Evolutionary conservation across 2,113 vertebrate genomes (phyloP), one percentile per base, ranked within the genome.

Genomic region (Gallinago media): DNA sequence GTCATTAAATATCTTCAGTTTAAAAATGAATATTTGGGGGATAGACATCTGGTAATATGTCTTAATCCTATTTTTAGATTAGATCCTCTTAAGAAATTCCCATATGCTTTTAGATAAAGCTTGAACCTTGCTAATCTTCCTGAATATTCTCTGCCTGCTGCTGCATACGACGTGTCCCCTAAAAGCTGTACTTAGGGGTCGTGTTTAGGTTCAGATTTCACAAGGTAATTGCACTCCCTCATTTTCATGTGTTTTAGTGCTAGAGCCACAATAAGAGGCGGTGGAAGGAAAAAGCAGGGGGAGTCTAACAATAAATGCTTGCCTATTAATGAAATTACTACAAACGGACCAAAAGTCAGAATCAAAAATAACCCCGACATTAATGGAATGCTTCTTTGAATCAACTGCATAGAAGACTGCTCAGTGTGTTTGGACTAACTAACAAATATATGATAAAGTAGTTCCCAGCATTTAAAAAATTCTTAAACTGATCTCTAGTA

Each of bases 1-100:
- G 96, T 94, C 96, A 98, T 98, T 98, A 98, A 98, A 97, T 97
- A 96, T 97, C 98, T 97, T 85, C 96, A 97, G 93, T 97, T 96
- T 98, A 97, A 97, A 97, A 98, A 98, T 97, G 94, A 97, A 97
- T 97, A 96, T 97, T 97, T 97, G 96, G 96, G 93, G 92, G 95
- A 98, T 97, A 97, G 97, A 96, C 96, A 96, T 97, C 94, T 95
- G 97, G 97, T 98, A 96, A 97, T 97, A 95, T 96, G 94, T 94
- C 96, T 97, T 97, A 96, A 97, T 97, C 97, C 98, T 96, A 96
- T 97, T 97, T 97, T 95, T 95, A 97, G 97, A 97, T 96, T 96
- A 97, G 97, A 97, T 93, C 92, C 94, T 97, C 92, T 80, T 88
- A 93, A 96, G 94, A 92, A 96, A 97, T 95, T 88, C 97, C 87